Evolutionary conservation across 2,113 vertebrate genomes (phyloP), one percentile per base, ranked within the genome.

Genomic region (Stegostoma tigrinum): DNA sequence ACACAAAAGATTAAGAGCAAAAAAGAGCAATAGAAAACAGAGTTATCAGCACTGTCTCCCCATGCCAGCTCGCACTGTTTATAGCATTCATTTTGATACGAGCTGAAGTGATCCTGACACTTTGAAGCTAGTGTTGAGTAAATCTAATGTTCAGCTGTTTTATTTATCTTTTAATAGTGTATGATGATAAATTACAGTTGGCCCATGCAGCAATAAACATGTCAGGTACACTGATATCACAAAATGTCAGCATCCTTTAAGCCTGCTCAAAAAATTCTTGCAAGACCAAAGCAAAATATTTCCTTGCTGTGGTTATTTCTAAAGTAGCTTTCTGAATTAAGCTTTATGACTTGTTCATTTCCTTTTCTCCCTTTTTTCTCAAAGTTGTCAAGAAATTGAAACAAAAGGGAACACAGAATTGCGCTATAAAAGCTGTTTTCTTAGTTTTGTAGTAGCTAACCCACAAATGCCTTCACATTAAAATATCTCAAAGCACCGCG

Each of bases 91-190:
- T 52, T 94, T 95, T 95, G 94, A 52, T 67, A 72, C 68, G 0
- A 21, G 24, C 30, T 70, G 70, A 94, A 94, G 64, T 45, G 64
- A 72, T 72, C 45, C 8, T 75, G 94, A 95, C 94, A 72, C 27
- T 45, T 95, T 61, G 52, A 55, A 55, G 48, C 87, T 61, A 90
- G 27, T 61, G 30, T 42, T 91, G 68, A 75, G 48, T 68, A 95
- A 95, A 70, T 38, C 45, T 24, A 45, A 45, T 72, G 72, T 45
- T 95, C 94, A 95, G 94, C 94, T 8, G 19, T 2, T 94, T 93
- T 68, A 93, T 94, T 42, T 70, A 94, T 70, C 67, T 94, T 61
- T 70, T 42, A 70, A 30, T 95, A 70, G 94, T 75, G 23, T n/a
- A 52, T 27, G 24, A 72, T 45, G 42, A 72, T 95, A 45, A 72